phyloP scores from a whole-genome alignment of 2,888 invertebrate genomes.

The Pelosia muscerda region DNA sequence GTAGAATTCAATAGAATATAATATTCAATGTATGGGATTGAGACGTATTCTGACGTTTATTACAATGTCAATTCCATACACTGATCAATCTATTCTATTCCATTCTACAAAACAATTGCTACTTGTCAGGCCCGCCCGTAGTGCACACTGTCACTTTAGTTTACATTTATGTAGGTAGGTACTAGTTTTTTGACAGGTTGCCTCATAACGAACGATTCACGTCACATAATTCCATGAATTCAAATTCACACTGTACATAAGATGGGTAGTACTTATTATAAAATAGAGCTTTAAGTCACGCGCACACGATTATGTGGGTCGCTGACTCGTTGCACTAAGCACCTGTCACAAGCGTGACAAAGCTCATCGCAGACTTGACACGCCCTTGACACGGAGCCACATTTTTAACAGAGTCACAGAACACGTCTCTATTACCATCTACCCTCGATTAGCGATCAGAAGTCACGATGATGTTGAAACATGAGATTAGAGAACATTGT shows the following conservation, averaged over 20 bases:
- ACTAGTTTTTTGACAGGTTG: not conserved
- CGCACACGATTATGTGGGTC: conserved; percentile 33
- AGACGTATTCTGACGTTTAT: too few relatives aligned
- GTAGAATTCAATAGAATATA: too few relatives aligned
- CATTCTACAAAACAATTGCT: too few relatives aligned
- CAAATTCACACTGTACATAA: not conserved
- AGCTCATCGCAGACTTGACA: conserved; percentile 39
- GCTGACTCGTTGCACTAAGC: conserved; percentile 29
- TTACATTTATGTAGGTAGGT: too few relatives aligned
- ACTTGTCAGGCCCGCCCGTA: too few relatives aligned
- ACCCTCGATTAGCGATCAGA: conserved; percentile 63
- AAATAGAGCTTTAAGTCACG: conserved; percentile 19
- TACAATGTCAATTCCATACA: too few relatives aligned
- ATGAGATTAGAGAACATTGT: conserved; percentile 43
- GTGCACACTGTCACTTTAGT: not conserved
- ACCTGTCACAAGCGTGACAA: conserved; percentile 55
- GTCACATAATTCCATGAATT: not conserved
- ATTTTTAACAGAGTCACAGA: conserved; percentile 61
- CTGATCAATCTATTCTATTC: too few relatives aligned
- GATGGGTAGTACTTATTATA: conserved; percentile 3
- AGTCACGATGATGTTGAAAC: conserved; percentile 75
- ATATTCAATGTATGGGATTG: too few relatives aligned
- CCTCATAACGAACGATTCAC: not conserved
- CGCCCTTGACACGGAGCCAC: conserved; percentile 55
- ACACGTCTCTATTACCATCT: conserved; percentile 16